A percentile compares a stretch with the other conserved stretches of the same genome.
These are phyloP conservation scores for Etia nguti DNA, from an alignment of 2,113 vertebrate genomes.

Conservation along the genomic window DNA sequence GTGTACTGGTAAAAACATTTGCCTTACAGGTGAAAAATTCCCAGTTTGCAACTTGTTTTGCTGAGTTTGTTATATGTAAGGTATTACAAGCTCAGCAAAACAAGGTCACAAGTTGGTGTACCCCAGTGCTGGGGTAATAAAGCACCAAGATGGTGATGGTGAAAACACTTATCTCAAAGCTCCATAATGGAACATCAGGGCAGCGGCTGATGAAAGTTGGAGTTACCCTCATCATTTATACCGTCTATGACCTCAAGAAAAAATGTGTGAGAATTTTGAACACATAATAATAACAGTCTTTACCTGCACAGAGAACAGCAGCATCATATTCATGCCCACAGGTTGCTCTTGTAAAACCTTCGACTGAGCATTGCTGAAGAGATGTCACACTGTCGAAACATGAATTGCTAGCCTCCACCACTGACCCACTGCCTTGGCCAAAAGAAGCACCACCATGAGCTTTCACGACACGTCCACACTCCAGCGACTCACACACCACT, in stretches of 20 bases:
- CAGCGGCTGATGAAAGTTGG: not conserved
- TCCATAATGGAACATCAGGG: not conserved
- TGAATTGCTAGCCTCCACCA: not conserved
- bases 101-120: no score
- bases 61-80: no score
- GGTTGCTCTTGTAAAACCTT: constrained; percentile 9
- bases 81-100: no score
- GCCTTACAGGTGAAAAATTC: no score
- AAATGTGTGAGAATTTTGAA: not conserved
- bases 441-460: not conserved
- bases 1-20: no score
- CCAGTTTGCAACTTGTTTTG: no score
- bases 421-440: constrained; percentile 32
- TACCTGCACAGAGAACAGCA: constrained; percentile 29
- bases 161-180: not conserved
- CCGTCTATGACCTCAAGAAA: not conserved
- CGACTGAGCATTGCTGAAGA: constrained; percentile 26
- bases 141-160: not conserved
- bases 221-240: not conserved
- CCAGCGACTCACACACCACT: no score
- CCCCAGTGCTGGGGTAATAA: no score
- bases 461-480: not conserved
- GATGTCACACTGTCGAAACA: constrained; percentile 40
- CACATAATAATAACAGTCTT: not conserved
- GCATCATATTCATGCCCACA: constrained; percentile 48